Evolutionary conservation across 2,888 invertebrate genomes (phyloP).

Genomic region (Hedychridium roseum): DNA sequence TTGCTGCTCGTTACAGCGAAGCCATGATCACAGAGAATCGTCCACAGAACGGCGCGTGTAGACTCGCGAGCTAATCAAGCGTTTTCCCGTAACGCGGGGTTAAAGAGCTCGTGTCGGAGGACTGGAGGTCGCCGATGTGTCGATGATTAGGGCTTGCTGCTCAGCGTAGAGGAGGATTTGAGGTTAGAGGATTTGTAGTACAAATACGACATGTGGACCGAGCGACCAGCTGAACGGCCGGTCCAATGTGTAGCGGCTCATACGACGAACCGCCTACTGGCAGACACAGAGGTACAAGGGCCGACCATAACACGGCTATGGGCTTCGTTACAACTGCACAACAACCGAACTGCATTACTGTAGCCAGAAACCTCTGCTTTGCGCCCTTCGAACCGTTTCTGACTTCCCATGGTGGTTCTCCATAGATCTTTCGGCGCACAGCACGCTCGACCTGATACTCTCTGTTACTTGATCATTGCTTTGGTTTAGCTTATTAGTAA

Average conservation of each 20-base stretch:
- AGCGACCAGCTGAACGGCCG: constrained; percentile 23
- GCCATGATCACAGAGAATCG: too few species aligned
- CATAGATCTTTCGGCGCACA: too few species aligned
- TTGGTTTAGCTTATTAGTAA: too few species aligned
- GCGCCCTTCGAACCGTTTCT: constrained; percentile 11
- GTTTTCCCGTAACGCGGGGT: constrained; percentile 25
- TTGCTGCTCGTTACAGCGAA: too few species aligned
- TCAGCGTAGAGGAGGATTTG: constrained; percentile 31
- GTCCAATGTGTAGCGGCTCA: too few species aligned
- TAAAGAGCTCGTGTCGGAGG: constrained; percentile 19
- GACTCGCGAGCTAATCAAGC: constrained; percentile 27
- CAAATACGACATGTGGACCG: constrained; percentile 48
- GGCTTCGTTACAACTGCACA: constrained; percentile 44
- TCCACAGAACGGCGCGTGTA: background rate
- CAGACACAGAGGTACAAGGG: constrained; percentile 13
- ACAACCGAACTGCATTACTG: constrained; percentile 45
- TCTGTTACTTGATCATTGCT: too few species aligned
- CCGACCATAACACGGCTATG: constrained; percentile 31
- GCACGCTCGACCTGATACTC: too few species aligned
- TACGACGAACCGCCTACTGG: constrained; percentile 16
- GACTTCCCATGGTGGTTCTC: constrained; percentile 28
- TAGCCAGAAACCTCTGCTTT: constrained; percentile 31
- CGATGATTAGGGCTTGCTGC: constrained; percentile 35
- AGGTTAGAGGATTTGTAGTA: constrained; percentile 45
- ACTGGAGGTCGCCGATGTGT: constrained; percentile 11